Conservation (phyloP, 2,113 vertebrate species). For the Eupsittula cactorum region DNA sequence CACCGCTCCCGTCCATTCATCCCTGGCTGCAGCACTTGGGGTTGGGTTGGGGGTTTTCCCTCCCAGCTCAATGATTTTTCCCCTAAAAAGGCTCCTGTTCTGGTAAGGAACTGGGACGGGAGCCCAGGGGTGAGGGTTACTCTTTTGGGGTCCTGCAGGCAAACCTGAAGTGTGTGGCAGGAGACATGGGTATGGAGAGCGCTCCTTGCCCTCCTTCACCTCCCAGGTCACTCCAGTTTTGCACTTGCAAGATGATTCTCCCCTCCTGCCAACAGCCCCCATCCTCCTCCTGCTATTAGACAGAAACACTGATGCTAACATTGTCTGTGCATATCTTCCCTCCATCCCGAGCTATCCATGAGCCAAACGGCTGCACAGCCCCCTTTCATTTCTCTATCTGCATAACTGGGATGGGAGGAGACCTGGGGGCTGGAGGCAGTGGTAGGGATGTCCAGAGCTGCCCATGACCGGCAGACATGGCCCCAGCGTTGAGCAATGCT, state of each 20-base stretch:
- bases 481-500: background rate
- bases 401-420: background rate
- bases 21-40: background rate
- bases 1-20: rapidly evolving
- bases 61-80: no score
- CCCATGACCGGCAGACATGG: background rate
- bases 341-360: rapidly evolving
- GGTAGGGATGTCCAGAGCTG: background rate
- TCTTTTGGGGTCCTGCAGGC: background rate
- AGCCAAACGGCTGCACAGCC: background rate
- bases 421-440: background rate
- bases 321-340: background rate
- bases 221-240: background rate
- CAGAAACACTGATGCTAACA: rapidly evolving
- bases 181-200: background rate
- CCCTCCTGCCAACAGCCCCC: background rate
- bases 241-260: background rate
- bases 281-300: background rate
- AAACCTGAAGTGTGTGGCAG: rapidly evolving
- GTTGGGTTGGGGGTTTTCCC: background rate
- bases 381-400: background rate
- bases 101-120: background rate
- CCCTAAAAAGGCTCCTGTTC: background rate
- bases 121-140: rapidly evolving
- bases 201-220: background rate